Base-by-base conservation (phyloP, 2,113 vertebrate species). In the Limnothrissa miodon region DNA sequence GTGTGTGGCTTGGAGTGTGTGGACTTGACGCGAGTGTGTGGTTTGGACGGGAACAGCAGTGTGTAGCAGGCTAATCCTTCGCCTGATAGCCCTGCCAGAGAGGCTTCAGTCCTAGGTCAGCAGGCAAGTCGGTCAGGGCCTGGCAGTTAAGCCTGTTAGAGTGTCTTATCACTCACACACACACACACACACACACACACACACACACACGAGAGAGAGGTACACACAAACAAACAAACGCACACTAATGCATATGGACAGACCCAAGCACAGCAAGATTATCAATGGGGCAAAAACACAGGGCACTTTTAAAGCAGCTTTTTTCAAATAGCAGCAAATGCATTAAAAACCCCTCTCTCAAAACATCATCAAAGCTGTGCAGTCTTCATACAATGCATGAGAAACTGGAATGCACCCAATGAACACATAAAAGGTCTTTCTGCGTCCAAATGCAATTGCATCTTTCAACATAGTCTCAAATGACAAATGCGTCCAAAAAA, bases 61-160 rank as follows among this genome's bases (percentile, higher is more conserved):
- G 66, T 74, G 66, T 74, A 39, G 10, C 1, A 5, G 33, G 25
- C 29, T 74, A 74, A 74, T 74, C 66, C 66, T 74, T 36, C 29
- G 36, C 29, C 66, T 36, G 66, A 33, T 11, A 74, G 25, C 33
- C 66, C 29, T 39, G 13, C 66, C 29, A 74, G 10, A 29, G 25
- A 66, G 25, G 66, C 66, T 74, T 4, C 62, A 70, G 66, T 36
- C 25, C 13, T 11, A 36, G 89, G 91, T 92, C 90, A 93, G 87
- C 91, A 85, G 88, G 89, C 86, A 89, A 91, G 82, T 82, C 82
- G 80, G 88, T 87, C 88, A 86, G 79, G 85, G 23, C 23, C 39
- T 81, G 36, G 6, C 56, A 17, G 85, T 81, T 91, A 89, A 93
- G 81, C 90, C 83, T 56, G 86, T 86, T 88, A 90, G 79, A 85